Conservation (phyloP, 2,113 vertebrate genomes). For the Callaeas wilsoni region DNA sequence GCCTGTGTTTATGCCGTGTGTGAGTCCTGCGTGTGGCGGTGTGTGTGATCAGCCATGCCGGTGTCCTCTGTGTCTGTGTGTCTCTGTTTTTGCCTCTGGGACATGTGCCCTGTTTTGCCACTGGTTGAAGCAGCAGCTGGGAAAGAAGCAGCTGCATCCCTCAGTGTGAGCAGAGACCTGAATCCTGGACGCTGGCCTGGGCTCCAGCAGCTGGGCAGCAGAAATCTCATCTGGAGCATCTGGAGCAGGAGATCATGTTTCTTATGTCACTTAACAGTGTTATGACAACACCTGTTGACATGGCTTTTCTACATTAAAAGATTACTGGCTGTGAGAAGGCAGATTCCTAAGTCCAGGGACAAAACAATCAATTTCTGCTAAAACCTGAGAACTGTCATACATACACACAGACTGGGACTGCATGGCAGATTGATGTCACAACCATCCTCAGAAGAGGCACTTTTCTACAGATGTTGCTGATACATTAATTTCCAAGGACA, state of each 20-base stretch:
- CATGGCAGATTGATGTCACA: not conserved
- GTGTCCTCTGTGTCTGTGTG: no score
- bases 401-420: accelerated
- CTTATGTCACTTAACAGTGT: not conserved
- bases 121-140: not conserved
- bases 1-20: not conserved
- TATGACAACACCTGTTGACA: not conserved
- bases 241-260: not conserved
- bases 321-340: not conserved
- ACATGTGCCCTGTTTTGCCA: accelerated
- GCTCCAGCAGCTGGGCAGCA: not conserved
- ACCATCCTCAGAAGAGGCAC: not conserved
- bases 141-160: not conserved
- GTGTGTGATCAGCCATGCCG: not conserved
- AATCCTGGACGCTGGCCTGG: no score
- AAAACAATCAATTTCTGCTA: not conserved
- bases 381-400: not conserved
- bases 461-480: not conserved
- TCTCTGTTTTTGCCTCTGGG: not conserved
- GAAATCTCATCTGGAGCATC: not conserved
- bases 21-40: not conserved
- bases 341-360: not conserved
- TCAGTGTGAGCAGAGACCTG: not conserved
- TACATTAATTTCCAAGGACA: not conserved
- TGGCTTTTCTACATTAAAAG: not conserved